Conservation (phyloP, 2,888 invertebrate genomes). For the Achlya flavicornis region DNA sequence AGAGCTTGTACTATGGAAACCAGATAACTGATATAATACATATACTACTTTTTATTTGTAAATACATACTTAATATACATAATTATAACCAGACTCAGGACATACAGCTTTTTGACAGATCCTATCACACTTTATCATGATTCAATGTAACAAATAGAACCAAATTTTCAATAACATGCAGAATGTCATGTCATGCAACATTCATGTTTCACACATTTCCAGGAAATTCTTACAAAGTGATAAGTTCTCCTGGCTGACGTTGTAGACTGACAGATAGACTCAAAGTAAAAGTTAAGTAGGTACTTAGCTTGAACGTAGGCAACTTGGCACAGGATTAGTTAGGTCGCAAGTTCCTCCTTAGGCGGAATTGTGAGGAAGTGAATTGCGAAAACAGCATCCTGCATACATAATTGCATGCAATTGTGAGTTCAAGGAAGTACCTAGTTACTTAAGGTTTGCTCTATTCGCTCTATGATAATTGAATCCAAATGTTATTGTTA, state of each 20-base stretch:
- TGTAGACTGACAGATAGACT: background rate
- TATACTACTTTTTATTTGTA: no score
- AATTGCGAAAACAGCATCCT: slow-evolving; percentile 2
- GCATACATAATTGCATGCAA: slow-evolving; percentile 7
- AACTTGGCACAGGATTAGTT: slow-evolving; percentile 5
- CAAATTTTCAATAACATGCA: no score
- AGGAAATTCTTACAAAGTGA: background rate
- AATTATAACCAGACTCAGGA: no score
- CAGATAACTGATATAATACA: no score
- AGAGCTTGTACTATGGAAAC: no score
- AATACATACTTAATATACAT: no score
- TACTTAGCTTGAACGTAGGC: background rate
- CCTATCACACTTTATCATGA: no score
- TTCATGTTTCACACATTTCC: background rate
- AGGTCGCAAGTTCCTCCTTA: slow-evolving; percentile 2
- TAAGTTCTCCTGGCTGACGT: background rate
- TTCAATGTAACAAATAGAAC: no score
- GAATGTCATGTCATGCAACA: background rate
- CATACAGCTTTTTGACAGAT: no score
- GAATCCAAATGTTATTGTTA: no score
- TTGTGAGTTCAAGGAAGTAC: background rate
- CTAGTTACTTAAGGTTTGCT: background rate
- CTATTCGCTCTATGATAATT: background rate
- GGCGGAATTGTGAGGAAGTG: slow-evolving; percentile 5
- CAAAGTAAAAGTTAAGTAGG: slow-evolving; percentile 6